Percentiles rank a stretch among this genome's conserved stretches.
Conservation (phyloP, 2,888 invertebrate genomes). For the Pseudeuparius sepicola region DNA sequence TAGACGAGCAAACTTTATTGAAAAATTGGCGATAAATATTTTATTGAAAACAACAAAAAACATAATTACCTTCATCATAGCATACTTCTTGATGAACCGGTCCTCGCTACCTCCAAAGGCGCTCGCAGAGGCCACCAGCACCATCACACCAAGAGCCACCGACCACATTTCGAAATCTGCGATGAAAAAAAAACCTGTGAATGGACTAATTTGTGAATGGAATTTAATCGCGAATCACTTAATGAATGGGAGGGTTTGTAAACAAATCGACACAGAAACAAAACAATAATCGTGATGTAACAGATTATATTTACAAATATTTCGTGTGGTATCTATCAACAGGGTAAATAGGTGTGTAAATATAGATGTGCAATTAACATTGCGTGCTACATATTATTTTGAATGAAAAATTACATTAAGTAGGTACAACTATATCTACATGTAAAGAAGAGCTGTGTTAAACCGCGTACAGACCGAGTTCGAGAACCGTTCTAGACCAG, state of each 20-base stretch:
- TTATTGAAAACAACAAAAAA: background rate
- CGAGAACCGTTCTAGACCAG: too few species aligned
- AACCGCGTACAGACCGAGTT: too few species aligned
- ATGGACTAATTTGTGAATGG: constrained; percentile 5
- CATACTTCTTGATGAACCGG: constrained; percentile 59
- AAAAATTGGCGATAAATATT: background rate
- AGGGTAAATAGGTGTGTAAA: too few species aligned
- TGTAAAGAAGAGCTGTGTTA: too few species aligned
- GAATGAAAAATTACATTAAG: too few species aligned
- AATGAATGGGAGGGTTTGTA: background rate
- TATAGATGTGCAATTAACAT: too few species aligned
- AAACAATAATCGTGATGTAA: too few species aligned
- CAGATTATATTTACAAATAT: too few species aligned
- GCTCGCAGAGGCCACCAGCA: constrained; percentile 27
- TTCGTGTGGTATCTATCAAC: too few species aligned
- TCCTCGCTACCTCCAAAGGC: constrained; percentile 52
- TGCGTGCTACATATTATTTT: too few species aligned
- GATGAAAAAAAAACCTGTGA: constrained; percentile 8
- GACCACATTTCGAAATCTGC: constrained; percentile 21
- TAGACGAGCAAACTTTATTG: background rate
- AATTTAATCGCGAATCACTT: constrained; percentile 10
- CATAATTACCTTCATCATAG: constrained; percentile 55
- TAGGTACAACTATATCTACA: too few species aligned
- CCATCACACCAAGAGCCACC: constrained; percentile 11
- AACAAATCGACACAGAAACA: too few species aligned